Evolutionary conservation across 2,797 vertebrate species (phyloP), one percentile per base, ranked within the genome.

Genomic region (Uromys caudimaculatus): DNA sequence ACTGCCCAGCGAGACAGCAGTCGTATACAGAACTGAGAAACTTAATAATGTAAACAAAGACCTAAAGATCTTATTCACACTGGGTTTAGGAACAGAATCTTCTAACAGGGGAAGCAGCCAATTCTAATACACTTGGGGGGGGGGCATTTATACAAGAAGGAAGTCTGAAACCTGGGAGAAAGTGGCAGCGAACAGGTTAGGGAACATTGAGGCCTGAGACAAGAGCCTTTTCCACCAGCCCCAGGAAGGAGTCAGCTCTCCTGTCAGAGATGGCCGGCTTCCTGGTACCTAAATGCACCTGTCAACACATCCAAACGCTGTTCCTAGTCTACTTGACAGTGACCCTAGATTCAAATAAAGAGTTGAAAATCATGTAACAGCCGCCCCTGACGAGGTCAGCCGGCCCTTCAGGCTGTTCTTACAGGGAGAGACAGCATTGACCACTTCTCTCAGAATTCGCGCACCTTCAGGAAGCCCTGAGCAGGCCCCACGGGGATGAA

Each of bases 21-120:
- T 94, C 86, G 17, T 92, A 91, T 67, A 83, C 8, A 90, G 79
- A 89, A 90, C 58, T n/a, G 67, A 95, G 90, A 93, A 81, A n/a
- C 29, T 21, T 47, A 58, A 90, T 78, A n/a, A 82, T 75, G 81
- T 93, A 62, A 93, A 60, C 84, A 75, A 93, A 96, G 75, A 50
- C 32, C 47, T 44, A 56, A 93, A 92, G 82, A 67, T 14, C 13
- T 81, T 81, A 54, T 91, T 85, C 77, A 27, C 64, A 27, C 73
- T 27, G 27, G 67, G 71, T 88, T n/a, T 90, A 13, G 11, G 60
- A 41, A 38, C 41, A 96, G 81, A 79, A 19, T 62, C 87, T 71
- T 92, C 67, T 41, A 62, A 62, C 71, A 75, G 62, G 82, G 67
- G 50, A 56, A 71, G 38, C 29, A 67, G 52, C 23, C 6, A 27